Conservation (phyloP, 1,140 invertebrate genomes). For the Stegodyphus mimosarum region DNA sequence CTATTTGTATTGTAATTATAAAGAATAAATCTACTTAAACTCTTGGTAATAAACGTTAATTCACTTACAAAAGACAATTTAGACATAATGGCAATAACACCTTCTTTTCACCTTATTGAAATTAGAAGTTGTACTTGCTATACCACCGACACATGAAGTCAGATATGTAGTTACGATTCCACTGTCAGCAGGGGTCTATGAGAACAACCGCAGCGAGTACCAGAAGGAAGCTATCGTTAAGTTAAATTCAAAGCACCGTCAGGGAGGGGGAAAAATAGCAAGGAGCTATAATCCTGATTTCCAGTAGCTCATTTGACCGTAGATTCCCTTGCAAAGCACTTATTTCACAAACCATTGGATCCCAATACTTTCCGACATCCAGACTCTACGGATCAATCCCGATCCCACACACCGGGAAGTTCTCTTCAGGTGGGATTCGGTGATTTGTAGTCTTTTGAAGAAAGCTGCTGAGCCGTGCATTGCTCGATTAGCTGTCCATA, state of each 20-base stretch:
- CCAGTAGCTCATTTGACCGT: slow-evolving; percentile 18
- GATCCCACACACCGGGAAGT: background rate
- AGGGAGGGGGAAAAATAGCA: background rate
- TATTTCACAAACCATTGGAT: slow-evolving; percentile 34
- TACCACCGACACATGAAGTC: too few relatives aligned
- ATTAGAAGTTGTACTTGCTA: too few relatives aligned
- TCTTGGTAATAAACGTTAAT: too few relatives aligned
- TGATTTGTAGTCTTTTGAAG: background rate
- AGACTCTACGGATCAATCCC: too few relatives aligned
- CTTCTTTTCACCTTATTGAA: too few relatives aligned
- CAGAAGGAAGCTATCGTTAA: background rate
- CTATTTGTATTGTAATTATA: too few relatives aligned
- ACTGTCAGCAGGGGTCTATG: background rate
- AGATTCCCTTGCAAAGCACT: background rate
- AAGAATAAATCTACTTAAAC: too few relatives aligned
- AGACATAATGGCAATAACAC: too few relatives aligned
- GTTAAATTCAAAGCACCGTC: background rate
- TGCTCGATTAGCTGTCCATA: slow-evolving; percentile 14
- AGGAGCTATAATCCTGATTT: slow-evolving; percentile 1
- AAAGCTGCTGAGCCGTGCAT: too few relatives aligned
- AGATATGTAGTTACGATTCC: too few relatives aligned
- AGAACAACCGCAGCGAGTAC: slow-evolving; percentile 1
- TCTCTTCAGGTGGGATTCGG: slow-evolving; percentile 24
- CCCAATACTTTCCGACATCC: background rate
- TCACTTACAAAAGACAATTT: too few relatives aligned